phyloP scores from a whole-genome alignment of 2,797 vertebrate species.

The Iguana delicatissima region DNA sequence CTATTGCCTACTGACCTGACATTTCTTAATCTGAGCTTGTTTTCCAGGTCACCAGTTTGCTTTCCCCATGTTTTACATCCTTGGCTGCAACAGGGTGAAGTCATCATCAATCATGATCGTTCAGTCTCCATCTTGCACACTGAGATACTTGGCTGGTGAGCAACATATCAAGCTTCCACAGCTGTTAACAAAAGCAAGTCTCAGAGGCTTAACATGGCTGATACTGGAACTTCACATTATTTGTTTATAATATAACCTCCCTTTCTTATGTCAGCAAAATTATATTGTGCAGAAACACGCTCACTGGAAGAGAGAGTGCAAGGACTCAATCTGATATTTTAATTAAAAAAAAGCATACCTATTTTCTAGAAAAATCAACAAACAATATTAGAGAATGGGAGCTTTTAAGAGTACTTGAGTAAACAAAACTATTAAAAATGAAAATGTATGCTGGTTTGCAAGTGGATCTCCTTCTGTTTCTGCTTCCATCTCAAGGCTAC shows the following conservation, averaged over 20 bases:
- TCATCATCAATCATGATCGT: neutral
- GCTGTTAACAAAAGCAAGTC: neutral
- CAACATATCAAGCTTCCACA: constrained; percentile 31
- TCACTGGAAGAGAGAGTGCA: neutral
- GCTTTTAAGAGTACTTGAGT: neutral
- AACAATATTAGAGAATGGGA: neutral
- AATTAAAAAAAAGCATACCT: neutral
- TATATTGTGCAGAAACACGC: neutral
- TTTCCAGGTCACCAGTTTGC: constrained; percentile 46
- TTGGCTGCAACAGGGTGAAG: constrained; percentile 14
- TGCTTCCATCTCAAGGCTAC: neutral
- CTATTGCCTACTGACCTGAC: constrained; percentile 23
- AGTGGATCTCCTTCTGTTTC: neutral
- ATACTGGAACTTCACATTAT: neutral
- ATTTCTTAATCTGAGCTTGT: constrained; percentile 43
- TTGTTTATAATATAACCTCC: neutral
- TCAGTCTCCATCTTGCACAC: neutral
- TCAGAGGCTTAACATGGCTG: neutral
- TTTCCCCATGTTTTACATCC: constrained; percentile 44
- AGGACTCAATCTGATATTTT: neutral
- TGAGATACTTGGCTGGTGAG: neutral
- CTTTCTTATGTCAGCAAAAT: neutral
- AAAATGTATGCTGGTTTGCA: neutral
- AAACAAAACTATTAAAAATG: neutral
- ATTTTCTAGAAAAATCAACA: neutral